Base-by-base conservation (phyloP, 2,888 invertebrate species). In the Apodemia mormo region DNA sequence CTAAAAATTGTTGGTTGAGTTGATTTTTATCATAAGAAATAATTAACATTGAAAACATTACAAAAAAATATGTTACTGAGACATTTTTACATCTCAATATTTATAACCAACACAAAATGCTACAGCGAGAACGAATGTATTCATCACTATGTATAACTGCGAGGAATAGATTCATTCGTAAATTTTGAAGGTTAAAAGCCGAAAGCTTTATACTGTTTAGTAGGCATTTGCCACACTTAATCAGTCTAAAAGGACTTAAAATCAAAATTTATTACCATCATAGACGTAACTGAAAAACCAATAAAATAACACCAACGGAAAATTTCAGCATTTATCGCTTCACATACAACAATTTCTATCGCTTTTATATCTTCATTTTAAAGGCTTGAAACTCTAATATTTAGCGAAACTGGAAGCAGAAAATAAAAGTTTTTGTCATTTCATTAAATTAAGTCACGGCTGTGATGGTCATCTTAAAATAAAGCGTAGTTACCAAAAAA, bases 401-500 rank as follows among this genome's bases (percentile, higher is more conserved):
- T 45, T 45, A 49, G 3, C 7, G 6, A 49, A 49, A 49, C 2
- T 14, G 14, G n/a, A 52, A 52, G 4, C 12, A 14, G n/a, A 52
- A n/a, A 7, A n/a, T 22, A 7, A n/a, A n/a, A 49, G 10, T 49
- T 2, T 14, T 43, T n/a, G 4, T 49, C 3, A 49, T 14, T 49
- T 14, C 4, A 49, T 2, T 49, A 12, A 49, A 12, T 49, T 9
- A 61, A 33, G 61, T 37, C 33, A 61, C 14, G 33, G 5, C 61
- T 33, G 14, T 33, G 33, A 14, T 37, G 14, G 58, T 30, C 58
- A 58, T 37, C 7, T 33, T 61, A 61, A 58, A 58, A 33, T 67
- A 79, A 82, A 83, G 90, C 90, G 87, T 82, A 88, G 90, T 89
- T 86, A 85, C 88, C 89, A 84, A 76, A 68, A 68, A 72, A 37